Percentiles rank a stretch among this genome's conserved stretches.
phyloP scores from a whole-genome alignment of 1,140 invertebrate genomes.

The Capitella teleta region DNA sequence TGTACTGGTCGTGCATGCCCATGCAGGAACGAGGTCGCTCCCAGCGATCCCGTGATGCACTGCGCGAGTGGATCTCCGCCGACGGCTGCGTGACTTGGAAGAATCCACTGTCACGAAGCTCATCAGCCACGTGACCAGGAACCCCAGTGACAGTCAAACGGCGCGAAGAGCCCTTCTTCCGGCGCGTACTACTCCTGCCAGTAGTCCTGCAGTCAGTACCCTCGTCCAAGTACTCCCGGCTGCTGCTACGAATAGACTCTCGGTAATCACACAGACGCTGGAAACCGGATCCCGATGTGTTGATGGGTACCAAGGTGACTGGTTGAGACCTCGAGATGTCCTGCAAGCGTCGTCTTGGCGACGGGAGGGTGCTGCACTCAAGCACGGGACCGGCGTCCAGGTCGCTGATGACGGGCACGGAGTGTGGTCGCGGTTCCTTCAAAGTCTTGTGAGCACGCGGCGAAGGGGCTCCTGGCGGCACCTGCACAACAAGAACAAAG shows the following conservation, averaged over 20 bases:
- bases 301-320: background rate
- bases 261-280: constrained; percentile 4
- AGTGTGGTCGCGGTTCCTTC: background rate
- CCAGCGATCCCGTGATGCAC: background rate
- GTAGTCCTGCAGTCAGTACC: background rate
- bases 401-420: background rate
- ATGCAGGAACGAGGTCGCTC: background rate
- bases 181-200: background rate
- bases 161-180: background rate
- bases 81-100: background rate
- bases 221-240: background rate
- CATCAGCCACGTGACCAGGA: background rate
- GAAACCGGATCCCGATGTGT: background rate
- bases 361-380: background rate
- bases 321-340: constrained; percentile 1
- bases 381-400: background rate
- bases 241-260: constrained; percentile 1
- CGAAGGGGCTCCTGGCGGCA: no score
- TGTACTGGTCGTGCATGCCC: background rate
- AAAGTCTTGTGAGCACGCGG: no score
- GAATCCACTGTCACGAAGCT: background rate
- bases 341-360: background rate
- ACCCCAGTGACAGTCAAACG: background rate
- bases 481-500: no score
- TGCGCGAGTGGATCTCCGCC: background rate